phyloP scores from a whole-genome alignment of 2,888 invertebrate genomes.

The Exocentrus adspersus region DNA sequence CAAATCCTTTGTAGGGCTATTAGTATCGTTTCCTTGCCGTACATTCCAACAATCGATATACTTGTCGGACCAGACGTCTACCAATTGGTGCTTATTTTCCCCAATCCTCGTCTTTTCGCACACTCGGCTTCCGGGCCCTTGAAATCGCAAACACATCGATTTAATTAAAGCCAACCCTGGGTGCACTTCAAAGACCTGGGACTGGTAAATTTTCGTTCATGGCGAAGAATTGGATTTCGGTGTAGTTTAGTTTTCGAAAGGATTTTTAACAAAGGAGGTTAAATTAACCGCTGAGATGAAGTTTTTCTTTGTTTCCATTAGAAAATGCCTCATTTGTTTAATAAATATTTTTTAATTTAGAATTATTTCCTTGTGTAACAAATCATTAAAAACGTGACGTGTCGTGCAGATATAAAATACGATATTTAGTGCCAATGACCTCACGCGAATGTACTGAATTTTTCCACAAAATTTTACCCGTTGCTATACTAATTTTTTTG shows the following conservation, averaged over 20 bases:
- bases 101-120: slow-evolving; percentile 14
- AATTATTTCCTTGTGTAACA: no score
- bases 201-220: slow-evolving; percentile 2
- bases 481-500: not conserved
- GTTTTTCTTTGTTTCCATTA: no score
- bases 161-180: slow-evolving; percentile 12
- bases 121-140: slow-evolving; percentile 20
- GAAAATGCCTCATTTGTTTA: no score
- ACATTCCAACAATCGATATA: slow-evolving; percentile 25
- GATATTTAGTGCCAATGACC: no score
- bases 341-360: no score
- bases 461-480: not conserved
- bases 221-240: no score
- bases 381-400: no score
- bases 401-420: no score
- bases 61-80: slow-evolving; percentile 19
- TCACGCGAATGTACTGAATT: not conserved
- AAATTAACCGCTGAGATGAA: no score
- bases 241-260: no score
- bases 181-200: slow-evolving; percentile 14
- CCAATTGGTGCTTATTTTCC: slow-evolving; percentile 26
- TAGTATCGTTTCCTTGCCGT: slow-evolving; percentile 26
- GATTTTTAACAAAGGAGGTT: no score
- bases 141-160: slow-evolving; percentile 11
- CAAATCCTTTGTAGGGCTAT: slow-evolving; percentile 28